Percentiles rank a stretch among this genome's conserved stretches.
These are phyloP conservation scores for Odontamblyopus rebecca DNA, from an alignment of 2,797 vertebrate genomes.

Conservation along the genomic window DNA sequence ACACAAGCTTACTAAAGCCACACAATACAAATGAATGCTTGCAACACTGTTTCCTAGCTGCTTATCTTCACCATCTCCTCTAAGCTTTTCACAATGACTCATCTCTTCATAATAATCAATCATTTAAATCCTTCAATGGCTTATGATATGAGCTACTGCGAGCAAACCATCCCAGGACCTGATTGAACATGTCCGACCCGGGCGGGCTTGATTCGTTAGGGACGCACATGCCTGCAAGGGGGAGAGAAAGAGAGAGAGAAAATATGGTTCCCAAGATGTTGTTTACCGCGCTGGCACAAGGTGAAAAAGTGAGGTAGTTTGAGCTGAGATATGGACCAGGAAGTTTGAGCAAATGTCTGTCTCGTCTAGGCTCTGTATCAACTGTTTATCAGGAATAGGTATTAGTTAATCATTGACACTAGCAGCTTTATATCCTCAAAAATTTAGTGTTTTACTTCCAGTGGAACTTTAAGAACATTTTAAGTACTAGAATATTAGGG, in stretches of 20 bases:
- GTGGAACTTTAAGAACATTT: neutral
- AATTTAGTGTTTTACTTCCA: neutral
- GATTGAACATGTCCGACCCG: slow-evolving; percentile 55
- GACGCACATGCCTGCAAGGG: slow-evolving; percentile 35
- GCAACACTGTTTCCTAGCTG: slow-evolving; percentile 36
- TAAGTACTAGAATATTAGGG: neutral
- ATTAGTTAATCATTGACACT: slow-evolving; percentile 71
- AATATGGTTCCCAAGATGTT: slow-evolving; percentile 30
- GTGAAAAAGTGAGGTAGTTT: slow-evolving; percentile 29
- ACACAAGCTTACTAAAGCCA: slow-evolving; percentile 34
- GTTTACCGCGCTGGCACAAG: slow-evolving; percentile 43
- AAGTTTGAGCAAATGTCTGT: slow-evolving; percentile 57
- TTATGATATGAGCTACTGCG: slow-evolving; percentile 54
- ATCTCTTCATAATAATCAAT: slow-evolving; percentile 51
- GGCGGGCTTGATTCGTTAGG: slow-evolving; percentile 37
- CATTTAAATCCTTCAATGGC: slow-evolving; percentile 56
- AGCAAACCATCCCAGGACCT: slow-evolving; percentile 47
- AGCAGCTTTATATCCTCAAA: neutral
- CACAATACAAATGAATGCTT: slow-evolving; percentile 36
- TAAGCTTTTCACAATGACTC: slow-evolving; percentile 39
- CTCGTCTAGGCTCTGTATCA: slow-evolving; percentile 36
- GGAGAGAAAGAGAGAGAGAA: slow-evolving; percentile 23
- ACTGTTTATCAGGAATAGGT: slow-evolving; percentile 56
- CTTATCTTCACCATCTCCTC: slow-evolving; percentile 45
- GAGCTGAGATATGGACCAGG: slow-evolving; percentile 50